Percentiles rank a stretch among this genome's conserved stretches.
phyloP scores from a whole-genome alignment of 2,888 invertebrate genomes.

The Rhagium mordax region DNA sequence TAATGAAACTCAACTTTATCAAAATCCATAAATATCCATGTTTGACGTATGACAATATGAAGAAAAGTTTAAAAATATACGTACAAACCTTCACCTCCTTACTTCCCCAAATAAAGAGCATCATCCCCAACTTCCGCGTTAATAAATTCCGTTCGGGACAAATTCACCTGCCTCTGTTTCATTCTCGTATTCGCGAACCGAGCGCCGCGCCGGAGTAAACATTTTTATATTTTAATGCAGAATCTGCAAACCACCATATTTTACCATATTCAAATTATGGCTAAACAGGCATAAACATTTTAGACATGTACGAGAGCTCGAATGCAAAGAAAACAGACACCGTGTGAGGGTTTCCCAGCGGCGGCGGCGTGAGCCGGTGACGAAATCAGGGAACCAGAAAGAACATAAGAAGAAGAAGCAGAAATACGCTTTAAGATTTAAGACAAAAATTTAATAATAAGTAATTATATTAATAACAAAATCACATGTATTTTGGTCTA shows the following conservation, averaged over 20 bases:
- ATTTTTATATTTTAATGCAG: slow-evolving; percentile 42
- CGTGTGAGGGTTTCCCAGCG: slow-evolving; percentile 43
- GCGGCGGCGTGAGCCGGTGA: slow-evolving; percentile 12
- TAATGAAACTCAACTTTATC: no score
- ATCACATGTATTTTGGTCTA: no score
- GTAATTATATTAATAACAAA: no score
- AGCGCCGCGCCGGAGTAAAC: background rate
- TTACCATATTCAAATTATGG: slow-evolving; percentile 59
- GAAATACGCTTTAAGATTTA: no score
- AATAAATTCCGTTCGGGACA: background rate
- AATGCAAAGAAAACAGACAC: slow-evolving; percentile 56
- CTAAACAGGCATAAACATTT: slow-evolving; percentile 62
- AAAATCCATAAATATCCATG: no score
- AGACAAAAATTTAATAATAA: no score
- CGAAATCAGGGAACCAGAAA: background rate
- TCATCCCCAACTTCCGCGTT: background rate
- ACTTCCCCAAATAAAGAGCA: no score
- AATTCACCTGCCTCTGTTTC: background rate
- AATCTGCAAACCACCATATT: slow-evolving; percentile 50
- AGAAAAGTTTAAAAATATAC: no score
- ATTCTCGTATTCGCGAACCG: background rate
- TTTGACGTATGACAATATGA: no score
- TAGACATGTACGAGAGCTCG: slow-evolving; percentile 59
- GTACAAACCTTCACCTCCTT: no score
- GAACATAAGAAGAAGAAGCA: background rate